A percentile compares a stretch with the other conserved stretches of the same genome.
These are phyloP conservation scores for Drosophila parvula DNA, from an alignment of 1,140 invertebrate species.

Conservation along the genomic window DNA sequence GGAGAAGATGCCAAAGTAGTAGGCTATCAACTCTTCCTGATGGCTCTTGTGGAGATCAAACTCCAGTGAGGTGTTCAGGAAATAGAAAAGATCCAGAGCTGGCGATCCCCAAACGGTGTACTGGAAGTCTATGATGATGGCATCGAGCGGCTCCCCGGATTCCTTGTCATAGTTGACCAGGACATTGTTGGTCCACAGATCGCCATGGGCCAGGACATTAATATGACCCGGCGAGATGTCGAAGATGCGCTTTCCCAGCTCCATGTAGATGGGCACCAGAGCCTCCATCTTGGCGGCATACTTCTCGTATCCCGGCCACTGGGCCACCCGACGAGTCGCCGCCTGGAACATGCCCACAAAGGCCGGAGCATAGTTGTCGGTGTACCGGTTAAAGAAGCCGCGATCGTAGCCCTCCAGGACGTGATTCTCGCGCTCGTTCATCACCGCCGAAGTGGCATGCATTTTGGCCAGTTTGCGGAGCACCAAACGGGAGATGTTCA, in stretches of 20 bases:
- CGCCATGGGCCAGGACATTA: conserved; percentile 87
- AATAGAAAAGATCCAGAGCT: conserved; percentile 78
- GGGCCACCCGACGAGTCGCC: conserved; percentile 44
- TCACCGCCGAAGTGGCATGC: conserved; percentile 85
- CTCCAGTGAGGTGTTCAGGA: conserved; percentile 76
- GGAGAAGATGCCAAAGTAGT: conserved; percentile 61
- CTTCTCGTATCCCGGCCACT: conserved; percentile 62
- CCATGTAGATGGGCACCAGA: conserved; percentile 67
- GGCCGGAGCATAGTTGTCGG: conserved; percentile 65
- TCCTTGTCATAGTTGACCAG: conserved; percentile 86
- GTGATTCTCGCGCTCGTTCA: conserved; percentile 70
- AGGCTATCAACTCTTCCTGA: conserved; percentile 71
- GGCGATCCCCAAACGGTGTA: conserved; percentile 79
- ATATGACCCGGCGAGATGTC: conserved; percentile 84
- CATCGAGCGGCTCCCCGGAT: conserved; percentile 84
- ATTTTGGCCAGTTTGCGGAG: conserved; percentile 86
- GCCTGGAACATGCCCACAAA: conserved; percentile 67
- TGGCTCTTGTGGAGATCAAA: conserved; percentile 63
- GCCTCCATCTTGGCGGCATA: conserved; percentile 67
- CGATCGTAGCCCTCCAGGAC: conserved; percentile 69
- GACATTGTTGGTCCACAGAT: conserved; percentile 89
- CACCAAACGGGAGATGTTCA: conserved; percentile 85
- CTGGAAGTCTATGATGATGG: conserved; percentile 84
- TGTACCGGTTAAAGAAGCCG: conserved; percentile 78
- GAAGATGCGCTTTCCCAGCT: conserved; percentile 72